Base-by-base conservation (phyloP, 92 coral and sea anemone genomes). In the Phenganax subtilis region DNA sequence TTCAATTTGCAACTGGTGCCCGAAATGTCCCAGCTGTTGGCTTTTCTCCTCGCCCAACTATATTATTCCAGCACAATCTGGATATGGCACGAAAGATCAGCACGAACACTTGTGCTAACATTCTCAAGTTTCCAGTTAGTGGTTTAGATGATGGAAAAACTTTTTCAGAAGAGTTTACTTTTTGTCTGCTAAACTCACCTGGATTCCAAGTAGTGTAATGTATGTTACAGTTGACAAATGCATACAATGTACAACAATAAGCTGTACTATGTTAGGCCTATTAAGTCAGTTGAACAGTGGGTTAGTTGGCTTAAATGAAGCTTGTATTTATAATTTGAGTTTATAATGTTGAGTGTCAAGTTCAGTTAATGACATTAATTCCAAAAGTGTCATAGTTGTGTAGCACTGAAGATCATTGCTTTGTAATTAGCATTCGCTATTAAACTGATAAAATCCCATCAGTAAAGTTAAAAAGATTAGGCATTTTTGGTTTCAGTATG, bases 1-100 rank as follows among this genome's bases (percentile, higher is more conserved):
- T 87, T 58, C 90, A 87, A 70, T 87, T 87, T 84, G 87, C 80
- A 10, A 87, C 87, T 71, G 89, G 89, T 76, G 81, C 89, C 37
- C 87, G 78, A 55, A 75, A 78, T 65, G 56, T 83, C 55, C 87
- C 89, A 37, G 89, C 87, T 64, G 67, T 83, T 78, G 87, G 87
- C 11, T 87, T 87, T 75, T 47, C 80, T 37, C 89, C 89, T 66
- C 74, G 85, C 51, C 89, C 89, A 10, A 87, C 89, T 28, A 52
- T 83, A 14, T 17, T 70, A 72, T 84, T 87, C 75, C 37, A 56
- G 14, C 89, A 87, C 70, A 54, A 77, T 61, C 12, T 59, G 52
- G 9, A 56, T 68, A 47, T 69, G 28, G 70, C 56, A 28, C 75
- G 86, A 75, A 86, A 86, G 76, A 60, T 83, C 29, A 70, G 51